A percentile compares a stretch with the other conserved stretches of the same genome.
These are phyloP conservation scores for Notechis scutatus DNA, from an alignment of 2,113 vertebrate species.

Conservation along the genomic window DNA sequence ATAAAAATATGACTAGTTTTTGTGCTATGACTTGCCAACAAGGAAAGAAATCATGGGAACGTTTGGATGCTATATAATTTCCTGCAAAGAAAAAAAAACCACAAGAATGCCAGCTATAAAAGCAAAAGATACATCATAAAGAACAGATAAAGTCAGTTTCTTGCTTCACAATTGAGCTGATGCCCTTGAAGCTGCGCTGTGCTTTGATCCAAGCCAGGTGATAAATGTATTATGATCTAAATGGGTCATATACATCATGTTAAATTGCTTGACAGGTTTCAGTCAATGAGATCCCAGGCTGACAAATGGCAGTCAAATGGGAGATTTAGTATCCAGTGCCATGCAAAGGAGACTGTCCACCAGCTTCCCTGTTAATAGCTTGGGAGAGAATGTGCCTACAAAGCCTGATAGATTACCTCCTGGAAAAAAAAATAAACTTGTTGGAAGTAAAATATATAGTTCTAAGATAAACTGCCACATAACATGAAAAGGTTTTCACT, in stretches of 20 bases:
- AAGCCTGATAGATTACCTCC: not conserved
- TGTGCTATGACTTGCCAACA: not conserved
- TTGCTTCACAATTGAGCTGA: constrained; percentile 29
- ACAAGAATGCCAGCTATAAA: not conserved
- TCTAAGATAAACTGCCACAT: not conserved
- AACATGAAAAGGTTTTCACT: not conserved
- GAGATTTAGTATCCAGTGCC: not conserved
- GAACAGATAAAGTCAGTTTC: constrained; percentile 34
- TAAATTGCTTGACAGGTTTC: constrained; percentile 31
- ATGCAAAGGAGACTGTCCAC: not conserved
- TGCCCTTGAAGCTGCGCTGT: constrained; percentile 45
- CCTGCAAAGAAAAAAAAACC: not conserved
- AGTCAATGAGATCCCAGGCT: constrained; percentile 6
- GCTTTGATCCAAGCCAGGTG: constrained; percentile 54
- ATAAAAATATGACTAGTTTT: not conserved
- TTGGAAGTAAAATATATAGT: not conserved
- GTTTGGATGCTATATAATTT: not conserved
- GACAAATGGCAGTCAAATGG: constrained; percentile 31
- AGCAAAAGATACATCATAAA: not conserved
- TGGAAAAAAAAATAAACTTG: not conserved
- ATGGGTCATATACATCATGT: constrained; percentile 29
- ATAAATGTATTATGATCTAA: constrained; percentile 50
- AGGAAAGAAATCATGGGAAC: not conserved
- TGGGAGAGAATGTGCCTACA: not conserved
- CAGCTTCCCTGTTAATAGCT: not conserved